Evolutionary conservation across 2,888 invertebrate species (phyloP), one percentile per base, ranked within the genome.

Genomic region (Drosophila macrospina): DNA sequence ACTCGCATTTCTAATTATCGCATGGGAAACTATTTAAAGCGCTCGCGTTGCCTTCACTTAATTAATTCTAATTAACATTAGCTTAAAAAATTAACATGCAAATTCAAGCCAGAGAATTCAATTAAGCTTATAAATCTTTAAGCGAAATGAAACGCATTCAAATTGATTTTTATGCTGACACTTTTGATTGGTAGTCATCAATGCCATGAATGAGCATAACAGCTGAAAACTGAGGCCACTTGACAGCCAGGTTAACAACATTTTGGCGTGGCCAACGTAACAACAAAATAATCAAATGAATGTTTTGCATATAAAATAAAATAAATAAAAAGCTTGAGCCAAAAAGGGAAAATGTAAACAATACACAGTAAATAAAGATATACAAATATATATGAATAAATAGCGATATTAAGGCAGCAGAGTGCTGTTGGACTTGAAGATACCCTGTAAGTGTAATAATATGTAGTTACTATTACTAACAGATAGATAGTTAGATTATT

Each of bases 291-390:
- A 13, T 13, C 51, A 54, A 61, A 45, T 37, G 34, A 77, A 68
- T 73, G 80, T 61, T 86, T 86, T 78, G 84, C 88, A 84, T 84
- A 88, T 73, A 69, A 86, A 30, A 47, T 20, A 41, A 34, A 30
- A 76, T 69, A 61, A 68, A 67, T 54, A 8, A 34, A 8, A 34
- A 30, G 34, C 41, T 48, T 39, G 30, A 62, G 41, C 65, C 59
- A 44, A 69, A 60, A 80, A 59, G 56, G 80, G 84, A 74, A 86
- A 88, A 74, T 83, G 83, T 82, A 79, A 88, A 83, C 88, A 88
- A 88, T 88, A 71, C 78, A 74, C 48, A 59, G 28, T 41, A 24
- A 48, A 61, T 57, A 66, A 47, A 61, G 41, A 44, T 47, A 32
- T 55, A 30, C 16, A 41, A 20, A 36, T 51, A 57, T 51, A 57